Base-by-base conservation (phyloP, 2,797 vertebrate species). In the Darevskia nairensis region DNA sequence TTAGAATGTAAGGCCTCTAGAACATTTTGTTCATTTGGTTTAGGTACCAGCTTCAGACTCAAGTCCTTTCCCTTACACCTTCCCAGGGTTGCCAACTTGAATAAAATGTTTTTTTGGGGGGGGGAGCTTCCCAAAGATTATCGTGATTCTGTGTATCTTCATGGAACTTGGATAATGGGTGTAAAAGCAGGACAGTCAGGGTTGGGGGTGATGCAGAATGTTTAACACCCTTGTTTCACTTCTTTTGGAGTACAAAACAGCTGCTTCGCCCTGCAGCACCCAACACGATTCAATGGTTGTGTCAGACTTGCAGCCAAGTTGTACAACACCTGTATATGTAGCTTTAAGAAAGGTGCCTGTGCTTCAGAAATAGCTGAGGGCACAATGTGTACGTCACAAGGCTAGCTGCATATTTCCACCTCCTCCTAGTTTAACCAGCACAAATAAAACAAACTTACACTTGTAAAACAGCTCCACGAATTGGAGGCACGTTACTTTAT, bases 381-480 rank as follows among this genome's bases (percentile, higher is more conserved):
- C 8, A 32, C 27, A 1, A 82, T 8, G 89, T 44, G 75, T 10
- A 59, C 69, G 83, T 64, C 69, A 80, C 61, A 32, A 1, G 0
- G 2, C 41, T 25, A 64, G 82, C 86, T 76, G 75, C 82, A 9
- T 29, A 19, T 64, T 82, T 85, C 41, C 50, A 23, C 35, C n/a
- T 15, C 8, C 59, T 80, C 44, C 27, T 39, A 82, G 0, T 86
- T 88, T 27, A 89, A 88, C 88, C 71, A 19, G 61, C 72, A 39
- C 15, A 88, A 91, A 88, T 86, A 84, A 88, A 91, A 80, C 68
- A 75, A 61, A 78, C 2, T 0, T 1, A 44, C 27, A 39, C 69
- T 68, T 82, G 71, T 79, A 77, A 92, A 88, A 82, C 64, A 4
- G 27, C 32, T 13, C 23, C 68, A 0, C 0, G 68, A 76, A 39